phyloP scores from a whole-genome alignment of 2,113 vertebrate species.

The Anseranas semipalmata region DNA sequence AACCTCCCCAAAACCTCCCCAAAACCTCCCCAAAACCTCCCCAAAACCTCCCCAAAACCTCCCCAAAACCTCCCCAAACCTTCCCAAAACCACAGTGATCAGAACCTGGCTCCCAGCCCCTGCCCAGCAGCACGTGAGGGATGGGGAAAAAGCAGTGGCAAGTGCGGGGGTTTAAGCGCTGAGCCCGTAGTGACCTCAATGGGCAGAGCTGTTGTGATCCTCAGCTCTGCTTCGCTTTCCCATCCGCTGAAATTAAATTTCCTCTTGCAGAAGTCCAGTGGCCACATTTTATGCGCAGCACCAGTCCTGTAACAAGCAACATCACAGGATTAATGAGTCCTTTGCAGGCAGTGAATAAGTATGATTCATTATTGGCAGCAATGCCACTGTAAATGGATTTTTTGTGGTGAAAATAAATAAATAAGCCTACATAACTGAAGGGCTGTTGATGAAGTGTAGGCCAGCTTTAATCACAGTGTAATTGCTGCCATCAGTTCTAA shows the following conservation, averaged over 20 bases:
- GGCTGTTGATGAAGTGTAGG: slow-evolving; percentile 25
- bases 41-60: not conserved
- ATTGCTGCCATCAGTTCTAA: slow-evolving; percentile 47
- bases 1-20: not conserved
- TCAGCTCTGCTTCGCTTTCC: not conserved
- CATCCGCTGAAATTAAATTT: not conserved
- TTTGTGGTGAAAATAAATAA: slow-evolving; percentile 15
- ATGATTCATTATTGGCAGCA: slow-evolving; percentile 27
- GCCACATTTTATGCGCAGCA: not conserved
- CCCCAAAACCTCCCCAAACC: not conserved
- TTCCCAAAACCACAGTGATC: not conserved
- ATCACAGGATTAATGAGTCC: not conserved
- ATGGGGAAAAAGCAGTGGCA: not conserved
- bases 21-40: not conserved
- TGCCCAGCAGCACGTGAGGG: not conserved
- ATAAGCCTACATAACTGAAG: not conserved
- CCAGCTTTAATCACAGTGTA: slow-evolving; percentile 30
- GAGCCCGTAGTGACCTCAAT: not conserved
- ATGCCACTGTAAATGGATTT: not conserved
- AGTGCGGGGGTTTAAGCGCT: rapidly evolving
- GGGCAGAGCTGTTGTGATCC: not conserved
- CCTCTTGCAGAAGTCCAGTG: not conserved
- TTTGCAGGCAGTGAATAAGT: not conserved
- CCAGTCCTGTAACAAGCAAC: not conserved
- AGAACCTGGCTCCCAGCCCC: not conserved